Evolutionary conservation across 2,797 vertebrate species (phyloP).

Genomic region (Crocidura indochinensis): DNA sequence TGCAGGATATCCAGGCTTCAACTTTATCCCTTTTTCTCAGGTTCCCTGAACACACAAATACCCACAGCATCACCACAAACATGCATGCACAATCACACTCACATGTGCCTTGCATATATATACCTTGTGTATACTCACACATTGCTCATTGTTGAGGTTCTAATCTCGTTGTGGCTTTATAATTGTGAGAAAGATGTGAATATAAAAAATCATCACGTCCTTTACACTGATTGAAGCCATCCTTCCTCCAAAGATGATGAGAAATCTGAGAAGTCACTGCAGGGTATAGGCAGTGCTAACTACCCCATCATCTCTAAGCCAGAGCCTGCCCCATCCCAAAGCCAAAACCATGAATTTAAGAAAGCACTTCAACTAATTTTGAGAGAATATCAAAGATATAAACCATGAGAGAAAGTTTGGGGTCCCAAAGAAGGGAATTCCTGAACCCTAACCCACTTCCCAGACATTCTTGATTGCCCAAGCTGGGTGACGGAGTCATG

Average conservation of each 20-base stretch:
- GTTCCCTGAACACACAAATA: neutral
- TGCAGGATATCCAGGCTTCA: neutral
- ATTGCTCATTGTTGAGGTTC: neutral
- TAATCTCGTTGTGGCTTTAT: neutral
- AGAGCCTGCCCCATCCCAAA: neutral
- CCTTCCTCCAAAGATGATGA: neutral
- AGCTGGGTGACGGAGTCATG: neutral
- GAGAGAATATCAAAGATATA: neutral
- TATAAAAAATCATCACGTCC: neutral
- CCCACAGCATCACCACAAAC: too few species aligned
- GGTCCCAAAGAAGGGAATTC: conserved; percentile 9
- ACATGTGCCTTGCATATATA: neutral
- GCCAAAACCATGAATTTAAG: too few species aligned
- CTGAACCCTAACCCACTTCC: neutral
- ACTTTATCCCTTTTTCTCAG: neutral
- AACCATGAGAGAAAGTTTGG: conserved; percentile 22
- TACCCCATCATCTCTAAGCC: neutral
- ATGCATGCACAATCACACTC: too few species aligned
- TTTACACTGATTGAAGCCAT: neutral
- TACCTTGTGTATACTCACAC: neutral
- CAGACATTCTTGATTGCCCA: neutral
- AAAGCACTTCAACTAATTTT: neutral
- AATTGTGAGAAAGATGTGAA: neutral
- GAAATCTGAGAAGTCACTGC: neutral
- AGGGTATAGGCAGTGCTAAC: neutral